Evolutionary conservation across 2,113 vertebrate species (phyloP).

Genomic region (Onychorhynchus coronatus): DNA sequence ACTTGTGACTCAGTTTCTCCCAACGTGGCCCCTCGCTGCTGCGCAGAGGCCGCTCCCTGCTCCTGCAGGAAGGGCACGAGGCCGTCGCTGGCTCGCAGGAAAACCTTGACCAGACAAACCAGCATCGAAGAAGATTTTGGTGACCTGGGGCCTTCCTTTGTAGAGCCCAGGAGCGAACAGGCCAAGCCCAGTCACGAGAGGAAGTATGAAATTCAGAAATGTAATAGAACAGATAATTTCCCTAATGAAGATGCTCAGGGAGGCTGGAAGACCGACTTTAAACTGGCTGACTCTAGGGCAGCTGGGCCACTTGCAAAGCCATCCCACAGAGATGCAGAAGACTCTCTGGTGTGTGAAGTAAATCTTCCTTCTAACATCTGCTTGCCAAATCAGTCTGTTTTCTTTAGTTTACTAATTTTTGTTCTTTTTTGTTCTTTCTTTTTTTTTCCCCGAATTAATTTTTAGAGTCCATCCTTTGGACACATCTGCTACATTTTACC

Average conservation of each 20-base stretch:
- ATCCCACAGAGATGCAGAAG: conserved; percentile 77
- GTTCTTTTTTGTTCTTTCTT: neutral
- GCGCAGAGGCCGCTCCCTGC: conserved; percentile 58
- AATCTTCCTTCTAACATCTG: conserved; percentile 70
- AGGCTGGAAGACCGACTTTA: conserved; percentile 78
- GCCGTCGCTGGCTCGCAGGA: conserved; percentile 83
- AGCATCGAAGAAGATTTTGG: conserved; percentile 90
- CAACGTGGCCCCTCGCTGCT: conserved; percentile 49
- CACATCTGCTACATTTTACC: conserved; percentile 52
- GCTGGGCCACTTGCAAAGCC: conserved; percentile 76
- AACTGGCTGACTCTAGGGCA: conserved; percentile 75
- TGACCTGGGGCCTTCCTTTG: conserved; percentile 63
- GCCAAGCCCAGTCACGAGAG: conserved; percentile 63
- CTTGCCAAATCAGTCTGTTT: conserved; percentile 80
- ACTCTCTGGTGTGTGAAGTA: conserved; percentile 90
- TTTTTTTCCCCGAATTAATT: neutral
- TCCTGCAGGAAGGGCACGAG: conserved; percentile 67
- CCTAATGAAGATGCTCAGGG: conserved; percentile 73
- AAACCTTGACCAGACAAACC: conserved; percentile 87
- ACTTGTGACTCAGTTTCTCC: conserved; percentile 28
- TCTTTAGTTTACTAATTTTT: conserved; percentile 46
- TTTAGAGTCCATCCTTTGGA: conserved; percentile 64
- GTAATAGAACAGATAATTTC: conserved; percentile 68
- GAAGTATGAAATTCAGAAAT: conserved; percentile 44
- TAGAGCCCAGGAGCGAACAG: conserved; percentile 71